Percentiles rank a stretch among this genome's conserved stretches.
These are phyloP conservation scores for Bombus ignitus DNA, from an alignment of 1,140 invertebrate species.

Conservation along the genomic window DNA sequence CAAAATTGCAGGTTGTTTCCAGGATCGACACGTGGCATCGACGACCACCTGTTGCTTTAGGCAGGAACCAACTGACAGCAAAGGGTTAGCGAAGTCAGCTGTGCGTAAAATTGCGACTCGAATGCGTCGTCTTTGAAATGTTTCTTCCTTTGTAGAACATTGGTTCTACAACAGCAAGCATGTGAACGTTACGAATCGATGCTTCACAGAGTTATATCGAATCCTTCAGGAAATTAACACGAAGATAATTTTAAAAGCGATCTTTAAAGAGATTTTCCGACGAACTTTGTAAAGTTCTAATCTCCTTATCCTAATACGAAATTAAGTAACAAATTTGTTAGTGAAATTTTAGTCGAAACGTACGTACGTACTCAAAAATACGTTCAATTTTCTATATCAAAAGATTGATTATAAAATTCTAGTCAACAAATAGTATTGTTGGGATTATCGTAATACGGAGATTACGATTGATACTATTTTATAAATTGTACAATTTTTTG, in stretches of 20 bases:
- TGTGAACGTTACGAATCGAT: not conserved
- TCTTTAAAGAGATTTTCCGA: not conserved
- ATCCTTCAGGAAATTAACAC: not conserved
- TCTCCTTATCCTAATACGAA: not conserved
- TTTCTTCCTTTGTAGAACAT: conserved; percentile 27
- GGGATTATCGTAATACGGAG: no score
- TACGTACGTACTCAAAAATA: no score
- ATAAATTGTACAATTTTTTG: no score
- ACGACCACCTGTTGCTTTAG: conserved; percentile 66
- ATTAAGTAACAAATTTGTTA: no score
- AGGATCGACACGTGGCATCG: conserved; percentile 35
- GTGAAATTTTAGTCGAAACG: no score
- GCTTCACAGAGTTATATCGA: not conserved
- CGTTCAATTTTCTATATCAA: no score
- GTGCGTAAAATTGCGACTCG: conserved; percentile 54
- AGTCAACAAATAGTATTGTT: no score
- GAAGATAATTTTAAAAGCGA: not conserved
- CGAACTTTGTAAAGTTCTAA: not conserved
- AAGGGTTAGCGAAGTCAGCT: conserved; percentile 48
- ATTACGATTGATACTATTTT: no score
- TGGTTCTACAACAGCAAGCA: not conserved
- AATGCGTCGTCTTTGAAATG: conserved; percentile 6
- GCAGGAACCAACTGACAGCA: conserved; percentile 62
- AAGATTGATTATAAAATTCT: no score
- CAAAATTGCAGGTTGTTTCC: not conserved